Percentiles rank a stretch among this genome's conserved stretches.
Conservation (phyloP, 2,113 vertebrate genomes). For the Desmodus rotundus region DNA sequence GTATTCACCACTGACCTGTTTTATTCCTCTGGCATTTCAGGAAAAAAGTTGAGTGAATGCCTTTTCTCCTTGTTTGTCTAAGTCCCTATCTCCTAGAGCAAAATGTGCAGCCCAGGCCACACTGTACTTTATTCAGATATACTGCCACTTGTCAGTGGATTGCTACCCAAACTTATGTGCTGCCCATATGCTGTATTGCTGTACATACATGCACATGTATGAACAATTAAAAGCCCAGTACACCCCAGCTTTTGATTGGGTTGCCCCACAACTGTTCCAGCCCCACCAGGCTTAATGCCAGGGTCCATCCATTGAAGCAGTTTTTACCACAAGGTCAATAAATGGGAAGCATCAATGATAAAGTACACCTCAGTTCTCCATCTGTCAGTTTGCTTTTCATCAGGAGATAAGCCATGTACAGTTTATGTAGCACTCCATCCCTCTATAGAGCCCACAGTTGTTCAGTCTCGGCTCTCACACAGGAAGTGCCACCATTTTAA, state of each 20-base stretch:
- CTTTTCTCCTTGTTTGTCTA: constrained; percentile 75
- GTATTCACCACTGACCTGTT: constrained; percentile 83
- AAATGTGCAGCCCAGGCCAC: constrained; percentile 71
- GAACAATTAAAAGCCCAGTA: constrained; percentile 37
- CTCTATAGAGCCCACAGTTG: background rate
- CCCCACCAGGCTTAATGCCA: background rate
- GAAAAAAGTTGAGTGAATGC: constrained; percentile 81
- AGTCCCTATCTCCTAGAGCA: constrained; percentile 71
- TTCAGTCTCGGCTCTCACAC: background rate
- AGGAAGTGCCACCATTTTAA: constrained; percentile 13
- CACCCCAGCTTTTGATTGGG: background rate
- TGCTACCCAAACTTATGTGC: constrained; percentile 30
- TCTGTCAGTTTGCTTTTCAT: background rate
- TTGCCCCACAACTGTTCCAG: background rate
- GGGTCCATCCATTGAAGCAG: background rate
- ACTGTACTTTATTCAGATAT: constrained; percentile 78
- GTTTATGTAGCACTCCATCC: background rate
- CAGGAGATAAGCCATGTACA: background rate
- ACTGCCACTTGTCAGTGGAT: constrained; percentile 62
- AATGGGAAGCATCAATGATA: background rate
- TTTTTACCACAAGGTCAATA: background rate
- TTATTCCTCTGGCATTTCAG: constrained; percentile 80
- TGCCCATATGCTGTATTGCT: constrained; percentile 43
- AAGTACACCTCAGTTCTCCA: background rate
- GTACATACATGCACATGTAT: constrained; percentile 30